A percentile compares a stretch with the other conserved stretches of the same genome.
phyloP scores from a whole-genome alignment of 2,888 invertebrate genomes.

The Flabesymbios commensalis region DNA sequence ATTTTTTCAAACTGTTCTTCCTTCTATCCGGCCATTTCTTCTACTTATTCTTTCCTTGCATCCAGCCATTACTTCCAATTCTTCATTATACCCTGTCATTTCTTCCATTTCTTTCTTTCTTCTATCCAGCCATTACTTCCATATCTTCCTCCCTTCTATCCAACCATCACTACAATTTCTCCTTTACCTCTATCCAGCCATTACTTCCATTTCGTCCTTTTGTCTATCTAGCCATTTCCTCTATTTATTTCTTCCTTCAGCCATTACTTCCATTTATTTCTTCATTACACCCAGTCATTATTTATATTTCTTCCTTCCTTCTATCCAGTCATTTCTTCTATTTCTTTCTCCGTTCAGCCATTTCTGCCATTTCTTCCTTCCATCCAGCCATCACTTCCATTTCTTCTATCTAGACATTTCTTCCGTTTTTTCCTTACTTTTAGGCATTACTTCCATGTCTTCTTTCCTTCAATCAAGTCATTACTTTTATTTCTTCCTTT shows the following conservation, averaged over 20 bases:
- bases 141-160: neutral
- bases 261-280: neutral
- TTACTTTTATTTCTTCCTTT: neutral
- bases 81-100: neutral
- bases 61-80: neutral
- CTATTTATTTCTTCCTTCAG: neutral
- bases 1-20: neutral
- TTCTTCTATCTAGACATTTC: neutral
- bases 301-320: neutral
- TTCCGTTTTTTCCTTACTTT: neutral
- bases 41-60: neutral
- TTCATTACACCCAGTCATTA: neutral
- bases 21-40: neutral
- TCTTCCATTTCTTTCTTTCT: neutral
- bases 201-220: neutral
- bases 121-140: neutral
- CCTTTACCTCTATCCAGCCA: too few relatives aligned
- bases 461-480: neutral
- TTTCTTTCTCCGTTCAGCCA: neutral
- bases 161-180: neutral
- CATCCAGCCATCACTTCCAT: neutral
- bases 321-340: neutral
- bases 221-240: neutral
- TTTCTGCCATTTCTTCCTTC: neutral
- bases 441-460: neutral